A percentile compares a stretch with the other conserved stretches of the same genome.
phyloP scores from a whole-genome alignment of 2,113 vertebrate genomes.

The Hystrix cristata region DNA sequence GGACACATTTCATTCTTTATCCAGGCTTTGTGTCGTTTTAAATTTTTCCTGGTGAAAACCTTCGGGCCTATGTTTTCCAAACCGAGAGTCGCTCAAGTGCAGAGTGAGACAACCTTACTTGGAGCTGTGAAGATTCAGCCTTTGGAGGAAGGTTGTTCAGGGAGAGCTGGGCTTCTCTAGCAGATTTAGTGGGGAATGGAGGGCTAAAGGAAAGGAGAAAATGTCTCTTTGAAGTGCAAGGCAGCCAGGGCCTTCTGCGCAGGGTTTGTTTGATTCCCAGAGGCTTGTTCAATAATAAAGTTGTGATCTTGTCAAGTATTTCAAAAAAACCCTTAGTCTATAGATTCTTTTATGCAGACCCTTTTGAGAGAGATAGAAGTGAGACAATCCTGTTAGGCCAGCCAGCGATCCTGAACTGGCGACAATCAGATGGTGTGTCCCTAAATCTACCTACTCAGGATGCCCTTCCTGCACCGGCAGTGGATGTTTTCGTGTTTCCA shows the following conservation, averaged over 20 bases:
- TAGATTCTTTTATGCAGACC: conserved; percentile 7
- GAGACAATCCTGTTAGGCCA: conserved; percentile 51
- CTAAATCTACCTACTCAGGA: conserved; percentile 17
- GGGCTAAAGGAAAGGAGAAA: background rate
- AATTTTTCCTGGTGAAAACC: background rate
- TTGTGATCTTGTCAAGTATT: conserved; percentile 60
- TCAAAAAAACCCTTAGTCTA: background rate
- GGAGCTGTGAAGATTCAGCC: background rate
- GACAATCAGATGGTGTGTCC: background rate
- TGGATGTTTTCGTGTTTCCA: conserved; percentile 80
- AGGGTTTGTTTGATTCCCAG: conserved; percentile 30
- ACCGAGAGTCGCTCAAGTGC: background rate
- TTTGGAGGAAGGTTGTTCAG: background rate
- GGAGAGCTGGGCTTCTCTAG: background rate
- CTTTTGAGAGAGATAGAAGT: conserved; percentile 50
- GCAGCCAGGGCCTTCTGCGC: background rate
- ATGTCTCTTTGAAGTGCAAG: background rate
- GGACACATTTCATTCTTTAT: background rate
- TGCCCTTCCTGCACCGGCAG: conserved; percentile 37
- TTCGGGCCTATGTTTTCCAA: background rate
- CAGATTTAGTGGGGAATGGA: background rate
- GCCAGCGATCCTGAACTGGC: conserved; percentile 2
- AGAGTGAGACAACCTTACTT: background rate
- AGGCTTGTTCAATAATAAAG: conserved; percentile 56
- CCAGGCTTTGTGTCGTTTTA: background rate